Evolutionary conservation across 2,113 vertebrate species (phyloP), one percentile per base, ranked within the genome.

Genomic region (Nothoprocta perdicaria): DNA sequence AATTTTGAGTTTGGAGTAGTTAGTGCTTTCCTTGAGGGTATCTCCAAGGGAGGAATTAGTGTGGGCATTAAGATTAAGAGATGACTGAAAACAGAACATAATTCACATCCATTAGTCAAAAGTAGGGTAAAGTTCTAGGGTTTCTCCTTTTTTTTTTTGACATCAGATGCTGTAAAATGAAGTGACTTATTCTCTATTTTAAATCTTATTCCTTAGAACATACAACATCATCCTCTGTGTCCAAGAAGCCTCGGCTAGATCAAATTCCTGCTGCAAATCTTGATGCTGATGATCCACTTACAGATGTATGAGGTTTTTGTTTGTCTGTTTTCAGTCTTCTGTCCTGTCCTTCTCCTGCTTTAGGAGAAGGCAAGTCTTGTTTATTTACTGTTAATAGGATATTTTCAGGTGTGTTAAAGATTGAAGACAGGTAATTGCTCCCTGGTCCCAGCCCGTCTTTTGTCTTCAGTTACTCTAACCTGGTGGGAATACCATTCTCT

Each of bases 201-300:
- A 50, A 82, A n/a, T 79, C 69, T 96, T 81, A 38, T 27, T 45
- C 88, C 58, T 5, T 24, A 99, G 99, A 99, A 75, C 99, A 99
- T 89, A 99, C 99, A 78, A 99, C 98, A 38, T 99, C 99, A 5
- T 99, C 99, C 6, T 99, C 99, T 2, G 98, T 99, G 46, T 99
- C 99, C 38, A 99, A 99, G 97, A 98, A 99, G 65, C 99, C 99
- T 86, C 98, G 99, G 11, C 96, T 99, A 80, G 99, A 99, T 96
- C 99, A 99, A 97, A 99, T 99, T 95, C 99, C 99, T 83, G 99
- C 99, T 9, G 99, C 99, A 85, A 99, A 99, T 96, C 98, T 99
- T 46, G 99, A 99, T 94, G 99, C 99, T 12, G 99, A 99, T 27
- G 99, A 99, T 81, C 99, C 99, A 12, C 97, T 99, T 45, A 99